phyloP scores from a whole-genome alignment of 2,797 vertebrate species.

The Epinephelus awoara region DNA sequence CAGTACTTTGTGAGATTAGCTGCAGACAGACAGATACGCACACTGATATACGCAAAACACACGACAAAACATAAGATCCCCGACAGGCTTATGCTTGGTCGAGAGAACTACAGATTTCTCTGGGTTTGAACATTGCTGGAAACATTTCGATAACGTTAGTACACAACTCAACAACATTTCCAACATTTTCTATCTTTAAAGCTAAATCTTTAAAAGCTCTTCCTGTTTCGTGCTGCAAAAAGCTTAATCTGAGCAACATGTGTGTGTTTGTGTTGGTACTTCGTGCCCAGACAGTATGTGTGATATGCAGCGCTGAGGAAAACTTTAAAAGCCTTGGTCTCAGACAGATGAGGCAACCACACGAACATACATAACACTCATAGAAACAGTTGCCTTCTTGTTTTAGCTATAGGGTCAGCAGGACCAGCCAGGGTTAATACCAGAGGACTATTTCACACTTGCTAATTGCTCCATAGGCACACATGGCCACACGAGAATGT shows the following conservation, averaged over 20 bases:
- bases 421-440: conserved; percentile 19
- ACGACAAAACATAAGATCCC: too few relatives aligned
- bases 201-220: background rate
- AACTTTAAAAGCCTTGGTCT: conserved; percentile 38
- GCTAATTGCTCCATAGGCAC: conserved; percentile 52
- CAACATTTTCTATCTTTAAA: too few relatives aligned
- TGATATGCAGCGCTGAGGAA: background rate
- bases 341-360: background rate
- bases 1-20: too few relatives aligned
- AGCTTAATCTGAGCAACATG: background rate
- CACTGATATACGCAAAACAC: too few relatives aligned
- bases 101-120: too few relatives aligned
- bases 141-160: too few relatives aligned
- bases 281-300: background rate
- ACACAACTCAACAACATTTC: too few relatives aligned
- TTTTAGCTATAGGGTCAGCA: conserved; percentile 36
- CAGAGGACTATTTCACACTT: conserved; percentile 42
- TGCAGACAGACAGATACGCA: too few relatives aligned
- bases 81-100: too few relatives aligned
- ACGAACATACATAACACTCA: conserved; percentile 2
- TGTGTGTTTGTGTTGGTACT: background rate
- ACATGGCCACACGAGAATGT: conserved; percentile 1
- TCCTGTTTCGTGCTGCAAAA: background rate
- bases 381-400: conserved; percentile 30
- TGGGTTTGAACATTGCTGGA: too few relatives aligned